Conservation (phyloP, 2,888 invertebrate species). For the Carterocephalus palaemon region DNA sequence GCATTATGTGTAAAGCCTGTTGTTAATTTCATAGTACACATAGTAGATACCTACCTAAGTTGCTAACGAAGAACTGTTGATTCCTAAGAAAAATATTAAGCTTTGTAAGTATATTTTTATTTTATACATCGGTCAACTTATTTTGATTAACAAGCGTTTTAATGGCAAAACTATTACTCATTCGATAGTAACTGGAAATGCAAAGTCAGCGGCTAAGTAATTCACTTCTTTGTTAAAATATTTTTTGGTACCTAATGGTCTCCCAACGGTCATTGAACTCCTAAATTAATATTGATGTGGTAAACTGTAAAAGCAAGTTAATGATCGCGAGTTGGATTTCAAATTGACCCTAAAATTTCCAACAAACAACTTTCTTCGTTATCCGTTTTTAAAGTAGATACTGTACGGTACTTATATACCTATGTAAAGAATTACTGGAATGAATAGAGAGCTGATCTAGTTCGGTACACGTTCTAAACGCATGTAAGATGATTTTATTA, state of each 20-base stretch:
- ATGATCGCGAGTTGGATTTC: slow-evolving; percentile 41
- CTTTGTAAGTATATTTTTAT: too few relatives aligned
- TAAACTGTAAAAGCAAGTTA: slow-evolving; percentile 43
- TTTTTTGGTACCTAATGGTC: slow-evolving; percentile 30
- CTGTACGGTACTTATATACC: too few relatives aligned
- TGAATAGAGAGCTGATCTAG: not conserved
- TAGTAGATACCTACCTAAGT: too few relatives aligned
- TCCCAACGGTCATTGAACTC: slow-evolving; percentile 50
- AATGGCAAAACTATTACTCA: not conserved
- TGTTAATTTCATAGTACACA: too few relatives aligned
- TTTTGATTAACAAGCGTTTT: too few relatives aligned
- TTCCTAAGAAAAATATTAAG: too few relatives aligned
- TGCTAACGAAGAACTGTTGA: too few relatives aligned
- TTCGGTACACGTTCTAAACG: slow-evolving; percentile 1
- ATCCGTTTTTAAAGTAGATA: too few relatives aligned
- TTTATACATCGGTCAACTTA: too few relatives aligned
- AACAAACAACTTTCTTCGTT: slow-evolving; percentile 35
- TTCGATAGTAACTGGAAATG: not conserved
- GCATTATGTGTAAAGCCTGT: not conserved
- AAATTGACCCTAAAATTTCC: slow-evolving; percentile 43
- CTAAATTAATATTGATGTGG: slow-evolving; percentile 53
- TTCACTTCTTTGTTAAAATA: slow-evolving; percentile 4
- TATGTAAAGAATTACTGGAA: too few relatives aligned
- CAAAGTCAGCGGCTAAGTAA: slow-evolving; percentile 9
- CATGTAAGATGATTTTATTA: slow-evolving; percentile 29